Conservation (phyloP, 2,888 invertebrate species). For the Nowickia ferox region DNA sequence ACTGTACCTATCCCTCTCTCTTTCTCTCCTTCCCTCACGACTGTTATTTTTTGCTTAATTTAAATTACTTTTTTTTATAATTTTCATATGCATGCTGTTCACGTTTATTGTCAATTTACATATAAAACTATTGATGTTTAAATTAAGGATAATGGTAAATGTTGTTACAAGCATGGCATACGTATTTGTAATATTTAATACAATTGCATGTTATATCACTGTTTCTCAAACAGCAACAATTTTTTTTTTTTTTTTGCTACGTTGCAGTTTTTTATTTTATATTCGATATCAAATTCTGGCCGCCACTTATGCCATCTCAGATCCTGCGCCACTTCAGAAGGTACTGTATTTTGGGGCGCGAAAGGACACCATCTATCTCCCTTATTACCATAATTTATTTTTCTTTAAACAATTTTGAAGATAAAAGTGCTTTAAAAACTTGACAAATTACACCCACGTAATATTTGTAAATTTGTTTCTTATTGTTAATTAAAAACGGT, state of each 20-base stretch:
- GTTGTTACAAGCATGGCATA: background rate
- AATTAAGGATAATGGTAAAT: slow-evolving; percentile 32
- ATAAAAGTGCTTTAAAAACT: background rate
- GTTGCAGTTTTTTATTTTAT: too few relatives aligned
- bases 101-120: slow-evolving; percentile 42
- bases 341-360: too few relatives aligned
- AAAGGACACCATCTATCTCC: too few relatives aligned
- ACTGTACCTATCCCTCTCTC: background rate
- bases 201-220: background rate
- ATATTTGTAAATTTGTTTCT: background rate
- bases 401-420: background rate
- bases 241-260: too few relatives aligned
- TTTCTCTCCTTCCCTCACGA: background rate
- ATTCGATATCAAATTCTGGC: too few relatives aligned
- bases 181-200: slow-evolving; percentile 14
- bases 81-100: slow-evolving; percentile 11
- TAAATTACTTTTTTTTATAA: slow-evolving; percentile 13
- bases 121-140: slow-evolving; percentile 32
- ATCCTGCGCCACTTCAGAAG: too few relatives aligned
- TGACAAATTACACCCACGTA: background rate
- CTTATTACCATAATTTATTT: background rate
- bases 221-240: too few relatives aligned
- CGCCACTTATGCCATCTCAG: too few relatives aligned
- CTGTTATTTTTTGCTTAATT: background rate
- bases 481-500: slow-evolving; percentile 6